Evolutionary conservation across 2,113 vertebrate species (phyloP).

Genomic region (Xiphorhynchus elegans): DNA sequence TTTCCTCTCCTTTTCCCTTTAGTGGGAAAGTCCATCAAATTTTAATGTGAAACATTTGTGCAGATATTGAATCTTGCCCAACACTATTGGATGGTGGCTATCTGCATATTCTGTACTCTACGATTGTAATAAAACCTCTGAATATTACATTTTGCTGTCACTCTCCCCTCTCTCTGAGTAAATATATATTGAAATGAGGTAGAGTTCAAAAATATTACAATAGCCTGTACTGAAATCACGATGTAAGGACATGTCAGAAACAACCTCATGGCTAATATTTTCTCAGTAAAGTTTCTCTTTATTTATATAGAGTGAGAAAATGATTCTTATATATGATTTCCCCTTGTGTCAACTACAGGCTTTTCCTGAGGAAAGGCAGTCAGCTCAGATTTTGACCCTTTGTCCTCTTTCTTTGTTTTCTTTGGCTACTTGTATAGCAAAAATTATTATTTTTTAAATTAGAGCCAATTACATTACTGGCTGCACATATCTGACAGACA

Average conservation of each 20-base stretch:
- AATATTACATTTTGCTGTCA: neutral
- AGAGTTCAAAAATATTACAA: conserved; percentile 9
- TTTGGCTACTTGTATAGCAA: conserved; percentile 65
- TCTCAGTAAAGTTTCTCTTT: conserved; percentile 42
- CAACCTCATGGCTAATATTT: conserved; percentile 22
- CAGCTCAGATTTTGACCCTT: conserved; percentile 59
- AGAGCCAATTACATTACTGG: conserved; percentile 50
- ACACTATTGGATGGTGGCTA: neutral
- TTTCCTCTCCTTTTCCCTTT: neutral
- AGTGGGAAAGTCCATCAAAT: neutral
- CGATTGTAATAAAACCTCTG: conserved; percentile 14
- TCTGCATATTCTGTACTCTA: neutral
- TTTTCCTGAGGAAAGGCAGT: conserved; percentile 72
- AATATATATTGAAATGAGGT: conserved; percentile 27
- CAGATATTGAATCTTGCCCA: neutral
- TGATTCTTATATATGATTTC: conserved; percentile 52
- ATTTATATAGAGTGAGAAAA: conserved; percentile 52
- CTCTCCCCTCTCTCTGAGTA: neutral
- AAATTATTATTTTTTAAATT: conserved; percentile 58
- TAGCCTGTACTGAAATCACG: conserved; percentile 20
- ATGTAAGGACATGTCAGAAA: conserved; percentile 29
- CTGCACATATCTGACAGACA: conserved; percentile 52
- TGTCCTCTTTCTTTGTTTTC: conserved; percentile 50
- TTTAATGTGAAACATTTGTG: conserved; percentile 44
- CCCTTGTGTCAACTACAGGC: conserved; percentile 54